A percentile compares a stretch with the other conserved stretches of the same genome.
These are phyloP conservation scores for Pollimyrus isidori DNA, from an alignment of 2,113 vertebrate genomes.

Conservation along the genomic window DNA sequence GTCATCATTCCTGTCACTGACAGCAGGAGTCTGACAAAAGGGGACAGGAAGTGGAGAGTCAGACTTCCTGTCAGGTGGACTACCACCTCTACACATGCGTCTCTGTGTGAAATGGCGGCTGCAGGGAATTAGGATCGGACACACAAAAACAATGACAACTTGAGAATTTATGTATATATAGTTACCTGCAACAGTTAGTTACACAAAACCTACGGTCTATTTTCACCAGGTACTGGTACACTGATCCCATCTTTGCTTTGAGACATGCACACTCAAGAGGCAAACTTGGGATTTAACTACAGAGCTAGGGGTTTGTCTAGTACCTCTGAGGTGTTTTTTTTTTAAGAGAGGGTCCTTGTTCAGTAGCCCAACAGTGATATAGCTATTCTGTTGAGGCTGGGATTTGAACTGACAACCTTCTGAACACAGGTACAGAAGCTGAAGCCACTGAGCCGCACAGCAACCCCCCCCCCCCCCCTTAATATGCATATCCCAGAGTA, in stretches of 20 bases:
- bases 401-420: neutral
- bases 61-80: neutral
- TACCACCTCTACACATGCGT: neutral
- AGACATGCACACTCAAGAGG: neutral
- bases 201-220: neutral
- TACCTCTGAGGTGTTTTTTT: neutral
- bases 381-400: neutral
- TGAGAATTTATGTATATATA: neutral
- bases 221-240: neutral
- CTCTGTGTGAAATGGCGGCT: neutral
- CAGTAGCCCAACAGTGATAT: neutral
- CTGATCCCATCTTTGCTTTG: neutral
- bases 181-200: neutral
- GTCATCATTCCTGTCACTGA: neutral
- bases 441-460: neutral
- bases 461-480: too few species aligned
- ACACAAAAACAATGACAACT: neutral
- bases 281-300: neutral
- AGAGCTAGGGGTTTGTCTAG: neutral
- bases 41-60: neutral
- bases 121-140: neutral
- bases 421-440: neutral
- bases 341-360: neutral
- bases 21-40: neutral
- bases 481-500: neutral